These are phyloP conservation scores for Tetanocera ferruginea DNA, from an alignment of 2,888 invertebrate species.

Conservation along the genomic window DNA sequence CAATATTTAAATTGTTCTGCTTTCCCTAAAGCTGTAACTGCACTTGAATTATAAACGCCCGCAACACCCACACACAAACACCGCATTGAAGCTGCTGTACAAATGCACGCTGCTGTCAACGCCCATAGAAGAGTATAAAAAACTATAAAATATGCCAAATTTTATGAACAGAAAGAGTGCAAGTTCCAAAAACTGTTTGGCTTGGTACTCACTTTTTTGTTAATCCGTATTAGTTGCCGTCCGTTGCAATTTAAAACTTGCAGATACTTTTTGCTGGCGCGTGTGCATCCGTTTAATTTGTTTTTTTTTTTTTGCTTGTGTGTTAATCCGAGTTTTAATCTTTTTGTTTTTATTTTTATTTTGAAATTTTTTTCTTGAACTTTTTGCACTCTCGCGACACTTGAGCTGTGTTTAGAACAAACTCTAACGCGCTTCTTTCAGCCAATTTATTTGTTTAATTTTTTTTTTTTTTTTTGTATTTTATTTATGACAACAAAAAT, in stretches of 20 bases:
- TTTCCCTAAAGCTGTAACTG: too few species aligned
- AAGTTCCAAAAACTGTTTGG: too few species aligned
- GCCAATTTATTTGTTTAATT: slow-evolving; percentile 2
- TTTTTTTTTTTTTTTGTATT: slow-evolving; percentile 5
- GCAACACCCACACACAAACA: too few species aligned
- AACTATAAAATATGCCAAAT: too few species aligned
- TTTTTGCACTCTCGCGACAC: background rate
- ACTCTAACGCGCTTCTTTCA: background rate
- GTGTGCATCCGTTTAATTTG: slow-evolving; percentile 26
- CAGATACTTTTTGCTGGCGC: background rate
- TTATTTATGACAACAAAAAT: background rate
- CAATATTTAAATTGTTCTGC: too few species aligned
- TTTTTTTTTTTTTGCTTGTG: background rate
- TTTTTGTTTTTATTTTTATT: background rate
- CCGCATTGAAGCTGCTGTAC: too few species aligned
- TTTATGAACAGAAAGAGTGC: too few species aligned
- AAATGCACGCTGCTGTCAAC: too few species aligned
- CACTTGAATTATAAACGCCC: too few species aligned
- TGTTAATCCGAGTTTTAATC: slow-evolving; percentile 16
- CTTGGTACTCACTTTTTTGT: background rate
- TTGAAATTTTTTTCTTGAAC: background rate
- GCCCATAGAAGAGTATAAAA: too few species aligned
- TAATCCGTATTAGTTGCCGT: slow-evolving; percentile 14
- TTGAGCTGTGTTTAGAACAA: background rate
- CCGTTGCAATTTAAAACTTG: slow-evolving; percentile 23